Percentiles rank a stretch among this genome's conserved stretches.
Evolutionary conservation across 1,140 invertebrate species (phyloP).

Genomic region (Drosophila suzukii): DNA sequence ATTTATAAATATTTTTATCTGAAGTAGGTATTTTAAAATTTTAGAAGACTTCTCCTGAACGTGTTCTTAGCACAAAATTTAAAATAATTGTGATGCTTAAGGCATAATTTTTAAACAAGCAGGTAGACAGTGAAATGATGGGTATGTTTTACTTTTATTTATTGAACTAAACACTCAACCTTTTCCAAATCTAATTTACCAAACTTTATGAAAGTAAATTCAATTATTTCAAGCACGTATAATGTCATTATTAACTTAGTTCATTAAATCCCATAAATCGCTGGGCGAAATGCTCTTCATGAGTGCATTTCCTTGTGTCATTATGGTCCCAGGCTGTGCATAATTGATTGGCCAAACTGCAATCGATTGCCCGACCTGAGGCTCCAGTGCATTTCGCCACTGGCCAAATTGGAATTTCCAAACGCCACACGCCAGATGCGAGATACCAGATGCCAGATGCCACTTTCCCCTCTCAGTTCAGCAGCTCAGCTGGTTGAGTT

Average conservation of each 20-base stretch:
- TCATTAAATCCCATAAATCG: not conserved
- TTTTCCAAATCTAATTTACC: not conserved
- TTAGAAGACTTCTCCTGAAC: not conserved
- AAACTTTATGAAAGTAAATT: not conserved
- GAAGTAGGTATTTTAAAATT: not conserved
- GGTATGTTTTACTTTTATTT: not conserved
- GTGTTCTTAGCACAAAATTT: not conserved
- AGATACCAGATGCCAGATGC: slow-evolving; percentile 18
- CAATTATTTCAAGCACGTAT: not conserved
- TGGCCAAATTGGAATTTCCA: slow-evolving; percentile 37
- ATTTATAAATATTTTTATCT: not conserved
- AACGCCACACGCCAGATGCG: slow-evolving; percentile 1
- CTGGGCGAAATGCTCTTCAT: not conserved
- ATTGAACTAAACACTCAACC: not conserved
- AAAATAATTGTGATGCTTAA: not conserved
- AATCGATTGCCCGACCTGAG: slow-evolving; percentile 10
- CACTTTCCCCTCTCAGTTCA: slow-evolving; percentile 18
- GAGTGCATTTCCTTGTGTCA: not conserved
- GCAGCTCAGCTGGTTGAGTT: slow-evolving; percentile 26
- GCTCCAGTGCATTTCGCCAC: slow-evolving; percentile 6
- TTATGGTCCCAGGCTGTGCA: slow-evolving; percentile 14
- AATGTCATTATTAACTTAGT: not conserved
- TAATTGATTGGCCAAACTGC: slow-evolving; percentile 42
- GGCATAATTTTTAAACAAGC: not conserved
- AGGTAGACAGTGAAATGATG: not conserved